phyloP scores from a whole-genome alignment of 2,888 invertebrate genomes.

The Achlya flavicornis region DNA sequence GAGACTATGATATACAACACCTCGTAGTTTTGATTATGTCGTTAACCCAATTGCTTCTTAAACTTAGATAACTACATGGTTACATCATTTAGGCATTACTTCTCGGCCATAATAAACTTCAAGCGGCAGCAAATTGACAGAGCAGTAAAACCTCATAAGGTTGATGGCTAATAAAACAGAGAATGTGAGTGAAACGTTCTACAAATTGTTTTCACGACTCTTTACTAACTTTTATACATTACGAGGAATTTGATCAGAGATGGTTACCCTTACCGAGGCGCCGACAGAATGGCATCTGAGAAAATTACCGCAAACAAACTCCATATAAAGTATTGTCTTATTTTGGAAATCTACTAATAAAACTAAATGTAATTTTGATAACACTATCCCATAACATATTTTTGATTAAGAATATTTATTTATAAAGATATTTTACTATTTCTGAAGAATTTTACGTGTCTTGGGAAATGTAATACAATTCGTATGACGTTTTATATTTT shows the following conservation, averaged over 20 bases:
- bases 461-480: too few species aligned
- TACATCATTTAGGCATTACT: conserved; percentile 3
- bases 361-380: too few species aligned
- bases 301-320: too few species aligned
- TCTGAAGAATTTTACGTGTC: too few species aligned
- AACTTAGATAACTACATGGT: neutral
- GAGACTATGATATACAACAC: too few species aligned
- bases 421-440: too few species aligned
- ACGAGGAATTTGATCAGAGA: neutral
- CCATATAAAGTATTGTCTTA: too few species aligned
- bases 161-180: conserved; percentile 10
- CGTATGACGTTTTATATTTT: too few species aligned
- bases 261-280: conserved; percentile 19
- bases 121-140: conserved; percentile 10
- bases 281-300: conserved; percentile 25
- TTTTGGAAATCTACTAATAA: too few species aligned
- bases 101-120: conserved; percentile 10
- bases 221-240: neutral
- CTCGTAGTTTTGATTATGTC: neutral
- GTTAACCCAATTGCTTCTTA: neutral
- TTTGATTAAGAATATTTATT: too few species aligned
- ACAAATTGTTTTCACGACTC: conserved; percentile 10
- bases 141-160: conserved; percentile 8
- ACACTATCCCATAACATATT: too few species aligned
- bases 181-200: neutral